Percentiles rank a stretch among this genome's conserved stretches.
Conservation (phyloP, 2,797 vertebrate genomes). For the Neosilurus hyrtlii region DNA sequence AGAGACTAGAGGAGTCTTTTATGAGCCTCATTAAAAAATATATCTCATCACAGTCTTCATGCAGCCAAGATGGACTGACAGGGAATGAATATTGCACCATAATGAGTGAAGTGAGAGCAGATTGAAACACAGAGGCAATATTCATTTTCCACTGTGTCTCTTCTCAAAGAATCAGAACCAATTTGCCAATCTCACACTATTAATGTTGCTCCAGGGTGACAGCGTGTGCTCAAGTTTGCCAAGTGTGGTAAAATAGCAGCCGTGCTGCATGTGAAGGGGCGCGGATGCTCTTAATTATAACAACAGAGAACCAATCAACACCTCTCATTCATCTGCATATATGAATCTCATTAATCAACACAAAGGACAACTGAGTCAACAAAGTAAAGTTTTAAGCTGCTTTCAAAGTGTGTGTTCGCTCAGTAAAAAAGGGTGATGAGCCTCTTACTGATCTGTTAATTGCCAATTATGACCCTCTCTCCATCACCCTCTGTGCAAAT, state of each 20-base stretch:
- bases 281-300: slow-evolving; percentile 30
- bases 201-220: slow-evolving; percentile 18
- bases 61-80: slow-evolving; percentile 9
- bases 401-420: slow-evolving; percentile 10
- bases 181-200: slow-evolving; percentile 7
- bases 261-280: not conserved
- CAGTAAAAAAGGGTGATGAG: slow-evolving; percentile 20
- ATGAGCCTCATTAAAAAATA: not conserved
- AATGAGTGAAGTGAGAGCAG: slow-evolving; percentile 17
- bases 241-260: not conserved
- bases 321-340: slow-evolving; percentile 34
- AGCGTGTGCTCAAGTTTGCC: slow-evolving; percentile 6
- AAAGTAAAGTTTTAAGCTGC: slow-evolving; percentile 38
- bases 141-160: slow-evolving; percentile 10
- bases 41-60: not conserved
- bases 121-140: slow-evolving; percentile 15
- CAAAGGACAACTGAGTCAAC: slow-evolving; percentile 35
- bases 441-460: slow-evolving; percentile 47
- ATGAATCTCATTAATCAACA: slow-evolving; percentile 45
- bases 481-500: slow-evolving; percentile 33
- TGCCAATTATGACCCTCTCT: slow-evolving; percentile 44
- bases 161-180: not conserved
- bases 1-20: not conserved
- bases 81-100: not conserved
- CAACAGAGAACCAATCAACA: slow-evolving; percentile 47